Evolutionary conservation across 2,888 invertebrate genomes (phyloP).

Genomic region (Serripes groenlandicus): DNA sequence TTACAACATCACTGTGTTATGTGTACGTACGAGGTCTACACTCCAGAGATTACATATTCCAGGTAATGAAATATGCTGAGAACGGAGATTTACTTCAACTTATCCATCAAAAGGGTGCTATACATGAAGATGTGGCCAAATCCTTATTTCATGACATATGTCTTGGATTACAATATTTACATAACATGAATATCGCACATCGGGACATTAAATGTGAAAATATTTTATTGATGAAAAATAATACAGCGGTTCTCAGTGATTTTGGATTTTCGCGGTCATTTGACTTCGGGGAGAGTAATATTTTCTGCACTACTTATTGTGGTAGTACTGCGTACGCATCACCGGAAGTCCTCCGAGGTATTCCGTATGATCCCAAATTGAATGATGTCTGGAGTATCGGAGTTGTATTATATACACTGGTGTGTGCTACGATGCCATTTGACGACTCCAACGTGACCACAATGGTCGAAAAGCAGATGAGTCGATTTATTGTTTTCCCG

Average conservation of each 20-base stretch:
- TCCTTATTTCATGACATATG: conserved; percentile 90
- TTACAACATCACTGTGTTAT: conserved; percentile 93
- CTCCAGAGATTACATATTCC: conserved; percentile 91
- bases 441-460: conserved; percentile 92
- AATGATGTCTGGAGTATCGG: conserved; percentile 93
- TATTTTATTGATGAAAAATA: conserved; percentile 86
- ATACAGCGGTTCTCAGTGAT: conserved; percentile 90
- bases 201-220: conserved; percentile 95
- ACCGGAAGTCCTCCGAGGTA: conserved; percentile 93
- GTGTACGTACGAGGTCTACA: conserved; percentile 92
- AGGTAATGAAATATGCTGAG: conserved; percentile 93
- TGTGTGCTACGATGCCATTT: conserved; percentile 93
- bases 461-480: conserved; percentile 91
- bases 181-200: conserved; percentile 92
- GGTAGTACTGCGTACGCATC: conserved; percentile 95
- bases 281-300: conserved; percentile 87
- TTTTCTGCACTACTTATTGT: conserved; percentile 94
- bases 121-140: conserved; percentile 72
- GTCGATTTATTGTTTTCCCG: conserved; percentile 73
- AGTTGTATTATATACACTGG: conserved; percentile 91
- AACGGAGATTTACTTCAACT: conserved; percentile 92
- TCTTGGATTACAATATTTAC: conserved; percentile 92
- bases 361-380: conserved; percentile 85
- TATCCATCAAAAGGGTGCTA: conserved; percentile 84
- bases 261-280: conserved; percentile 94